phyloP scores from a whole-genome alignment of 2,113 vertebrate genomes.

The Halcyon senegalensis region DNA sequence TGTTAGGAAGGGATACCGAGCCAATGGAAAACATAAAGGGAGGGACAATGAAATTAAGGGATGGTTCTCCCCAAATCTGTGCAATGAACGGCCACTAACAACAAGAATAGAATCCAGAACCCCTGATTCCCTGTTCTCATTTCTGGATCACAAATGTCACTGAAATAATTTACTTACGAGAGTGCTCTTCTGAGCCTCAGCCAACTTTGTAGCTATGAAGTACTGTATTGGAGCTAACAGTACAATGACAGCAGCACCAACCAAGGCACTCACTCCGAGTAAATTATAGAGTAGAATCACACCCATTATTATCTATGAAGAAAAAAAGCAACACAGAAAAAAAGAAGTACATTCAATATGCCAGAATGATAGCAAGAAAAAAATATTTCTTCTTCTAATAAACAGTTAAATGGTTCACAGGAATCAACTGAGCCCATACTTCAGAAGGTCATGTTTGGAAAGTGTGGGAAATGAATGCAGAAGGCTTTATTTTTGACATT shows the following conservation, averaged over 20 bases:
- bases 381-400: background rate
- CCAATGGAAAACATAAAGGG: background rate
- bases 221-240: conserved; percentile 94
- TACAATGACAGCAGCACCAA: conserved; percentile 92
- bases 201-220: conserved; percentile 94
- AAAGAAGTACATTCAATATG: background rate
- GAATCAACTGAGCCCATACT: background rate
- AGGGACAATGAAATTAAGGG: background rate
- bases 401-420: background rate
- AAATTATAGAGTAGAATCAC: conserved; percentile 92
- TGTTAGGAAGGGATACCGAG: background rate
- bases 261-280: conserved; percentile 85
- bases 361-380: background rate
- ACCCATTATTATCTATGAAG: conserved; percentile 94
- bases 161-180: conserved; percentile 80
- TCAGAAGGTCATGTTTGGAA: background rate
- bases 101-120: background rate
- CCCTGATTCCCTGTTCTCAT: background rate
- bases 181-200: conserved; percentile 93
- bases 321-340: background rate
- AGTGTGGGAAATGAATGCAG: conserved; percentile 32
- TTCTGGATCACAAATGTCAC: background rate
- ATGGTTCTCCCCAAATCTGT: background rate
- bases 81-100: background rate
- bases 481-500: background rate